Evolutionary conservation across 2,888 invertebrate genomes (phyloP).

Genomic region (Noctua janthina): DNA sequence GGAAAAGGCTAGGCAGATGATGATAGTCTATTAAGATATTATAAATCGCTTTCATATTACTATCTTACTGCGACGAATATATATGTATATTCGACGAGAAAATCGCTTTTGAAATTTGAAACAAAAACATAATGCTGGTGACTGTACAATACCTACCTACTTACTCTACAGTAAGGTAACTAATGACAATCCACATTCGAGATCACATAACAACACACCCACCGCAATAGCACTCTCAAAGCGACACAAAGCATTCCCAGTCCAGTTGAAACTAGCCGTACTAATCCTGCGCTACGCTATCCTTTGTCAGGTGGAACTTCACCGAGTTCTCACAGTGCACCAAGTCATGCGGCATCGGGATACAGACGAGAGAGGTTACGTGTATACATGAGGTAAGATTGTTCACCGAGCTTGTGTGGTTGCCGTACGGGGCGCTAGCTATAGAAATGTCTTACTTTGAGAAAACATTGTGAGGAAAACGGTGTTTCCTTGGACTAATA

Average conservation of each 20-base stretch:
- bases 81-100: not conserved
- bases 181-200: constrained; percentile 14
- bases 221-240: constrained; percentile 30
- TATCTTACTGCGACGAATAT: too few relatives aligned
- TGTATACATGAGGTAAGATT: constrained; percentile 94
- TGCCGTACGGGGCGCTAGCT: too few relatives aligned
- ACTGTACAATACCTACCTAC: not conserved
- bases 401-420: not conserved
- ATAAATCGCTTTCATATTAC: too few relatives aligned
- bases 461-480: not conserved
- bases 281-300: constrained; percentile 44
- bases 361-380: constrained; percentile 96
- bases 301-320: constrained; percentile 93
- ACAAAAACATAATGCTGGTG: not conserved
- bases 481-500: not conserved
- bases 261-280: constrained; percentile 18
- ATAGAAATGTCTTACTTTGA: not conserved
- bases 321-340: constrained; percentile 97
- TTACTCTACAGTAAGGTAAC: not conserved
- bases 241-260: constrained; percentile 33
- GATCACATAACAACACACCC: constrained; percentile 27
- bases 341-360: constrained; percentile 98
- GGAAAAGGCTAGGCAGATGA: too few relatives aligned
- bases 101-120: not conserved
- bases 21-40: too few relatives aligned